phyloP scores from a whole-genome alignment of 2,113 vertebrate genomes.

The Irena cyanogastra region DNA sequence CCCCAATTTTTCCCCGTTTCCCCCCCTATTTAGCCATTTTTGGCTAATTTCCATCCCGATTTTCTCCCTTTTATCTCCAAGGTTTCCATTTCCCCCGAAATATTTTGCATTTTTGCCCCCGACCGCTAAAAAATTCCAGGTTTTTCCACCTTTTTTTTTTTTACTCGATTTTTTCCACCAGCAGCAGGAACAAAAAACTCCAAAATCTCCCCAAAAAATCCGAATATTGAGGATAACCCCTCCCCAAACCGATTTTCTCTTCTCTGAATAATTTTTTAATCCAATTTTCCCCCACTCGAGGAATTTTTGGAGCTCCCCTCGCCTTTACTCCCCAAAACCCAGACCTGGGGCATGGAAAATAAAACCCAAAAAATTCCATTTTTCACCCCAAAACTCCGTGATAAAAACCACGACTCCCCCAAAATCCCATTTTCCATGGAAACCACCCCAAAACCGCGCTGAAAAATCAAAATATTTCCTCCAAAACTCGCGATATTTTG shows the following conservation, averaged over 20 bases:
- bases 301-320: too few species aligned
- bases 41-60: background rate
- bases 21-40: too few species aligned
- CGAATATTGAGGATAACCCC: background rate
- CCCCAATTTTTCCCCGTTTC: too few species aligned
- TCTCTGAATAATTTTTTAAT: background rate
- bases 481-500: background rate
- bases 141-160: too few species aligned
- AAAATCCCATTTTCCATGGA: background rate
- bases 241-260: background rate
- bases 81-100: background rate
- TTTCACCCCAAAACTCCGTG: background rate
- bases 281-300: too few species aligned
- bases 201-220: background rate
- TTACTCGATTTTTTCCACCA: too few species aligned
- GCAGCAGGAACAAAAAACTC: background rate
- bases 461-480: background rate
- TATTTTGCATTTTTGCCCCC: background rate
- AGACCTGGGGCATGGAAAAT: background rate
- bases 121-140: background rate
- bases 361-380: background rate
- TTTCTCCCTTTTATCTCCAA: too few species aligned
- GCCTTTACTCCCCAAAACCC: too few species aligned
- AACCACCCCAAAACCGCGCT: background rate
- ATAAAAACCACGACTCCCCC: background rate